A percentile compares a stretch with the other conserved stretches of the same genome.
Conservation (phyloP, 2,113 vertebrate genomes). For the Cynocephalus volans region DNA sequence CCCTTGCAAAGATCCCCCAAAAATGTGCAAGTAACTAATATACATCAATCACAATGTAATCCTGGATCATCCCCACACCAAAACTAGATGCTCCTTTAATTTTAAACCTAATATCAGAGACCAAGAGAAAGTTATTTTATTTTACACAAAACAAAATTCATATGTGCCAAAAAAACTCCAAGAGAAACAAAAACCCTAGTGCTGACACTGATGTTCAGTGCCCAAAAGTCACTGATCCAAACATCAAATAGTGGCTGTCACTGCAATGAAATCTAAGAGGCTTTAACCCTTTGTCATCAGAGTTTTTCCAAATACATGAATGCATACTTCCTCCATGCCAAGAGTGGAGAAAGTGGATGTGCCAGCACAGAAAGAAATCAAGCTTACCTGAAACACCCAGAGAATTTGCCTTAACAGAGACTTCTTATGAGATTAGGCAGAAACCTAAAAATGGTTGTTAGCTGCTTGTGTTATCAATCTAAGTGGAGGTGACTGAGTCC, state of each 20-base stretch:
- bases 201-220: constrained; percentile 79
- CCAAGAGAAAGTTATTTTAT: constrained; percentile 82
- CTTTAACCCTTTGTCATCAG: constrained; percentile 84
- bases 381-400: constrained; percentile 63
- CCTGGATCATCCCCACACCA: constrained; percentile 87
- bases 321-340: not conserved
- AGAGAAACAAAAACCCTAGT: constrained; percentile 85
- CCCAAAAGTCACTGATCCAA: constrained; percentile 75
- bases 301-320: constrained; percentile 22
- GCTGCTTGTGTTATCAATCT: constrained; percentile 49
- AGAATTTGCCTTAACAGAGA: constrained; percentile 59
- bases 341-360: constrained; percentile 59
- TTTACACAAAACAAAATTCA: constrained; percentile 88
- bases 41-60: constrained; percentile 92
- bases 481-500: constrained; percentile 45
- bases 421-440: not conserved
- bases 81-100: constrained; percentile 85
- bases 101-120: constrained; percentile 89
- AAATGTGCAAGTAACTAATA: constrained; percentile 91
- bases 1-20: constrained; percentile 89
- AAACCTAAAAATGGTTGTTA: constrained; percentile 39
- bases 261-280: constrained; percentile 71
- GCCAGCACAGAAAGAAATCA: constrained; percentile 64
- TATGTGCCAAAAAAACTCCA: constrained; percentile 87
- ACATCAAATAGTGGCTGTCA: constrained; percentile 88